Evolutionary conservation across 2,797 vertebrate genomes (phyloP).

Genomic region (Aeoliscus strigatus): DNA sequence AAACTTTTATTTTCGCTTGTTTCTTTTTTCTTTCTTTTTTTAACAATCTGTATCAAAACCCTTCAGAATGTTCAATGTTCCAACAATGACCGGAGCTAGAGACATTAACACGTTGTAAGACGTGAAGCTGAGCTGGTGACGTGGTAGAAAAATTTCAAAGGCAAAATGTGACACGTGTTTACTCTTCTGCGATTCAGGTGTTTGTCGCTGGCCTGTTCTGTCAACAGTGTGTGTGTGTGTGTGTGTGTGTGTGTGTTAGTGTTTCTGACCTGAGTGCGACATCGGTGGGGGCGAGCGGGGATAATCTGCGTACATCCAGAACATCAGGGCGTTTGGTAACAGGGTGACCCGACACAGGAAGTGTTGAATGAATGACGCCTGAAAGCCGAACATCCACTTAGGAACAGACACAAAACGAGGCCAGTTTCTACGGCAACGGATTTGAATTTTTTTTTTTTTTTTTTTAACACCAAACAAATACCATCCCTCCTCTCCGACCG

Average conservation of each 20-base stretch:
- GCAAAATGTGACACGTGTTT: conserved; percentile 43
- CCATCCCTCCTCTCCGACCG: conserved; percentile 6
- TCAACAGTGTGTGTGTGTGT: no score
- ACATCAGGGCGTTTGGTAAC: conserved; percentile 3
- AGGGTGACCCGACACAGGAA: conserved; percentile 8
- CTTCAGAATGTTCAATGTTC: neutral
- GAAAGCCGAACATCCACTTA: conserved; percentile 30
- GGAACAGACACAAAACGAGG: conserved; percentile 26
- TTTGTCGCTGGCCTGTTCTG: conserved; percentile 5
- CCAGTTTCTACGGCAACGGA: conserved; percentile 13
- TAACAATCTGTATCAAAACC: no score
- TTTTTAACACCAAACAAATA: conserved; percentile 9
- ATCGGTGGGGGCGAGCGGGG: no score
- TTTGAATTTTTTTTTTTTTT: conserved; percentile 6
- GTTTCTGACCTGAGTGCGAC: conserved; percentile 46
- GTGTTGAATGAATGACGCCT: conserved; percentile 19
- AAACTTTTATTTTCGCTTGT: no score
- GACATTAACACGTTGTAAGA: conserved; percentile 11
- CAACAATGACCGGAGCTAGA: conserved; percentile 1
- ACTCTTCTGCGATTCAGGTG: conserved; percentile 4
- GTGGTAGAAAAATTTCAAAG: conserved; percentile 44
- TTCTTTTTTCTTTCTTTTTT: no score
- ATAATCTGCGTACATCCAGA: no score
- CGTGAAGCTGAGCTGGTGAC: conserved; percentile 45
- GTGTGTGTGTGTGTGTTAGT: no score